Evolutionary conservation across 2,113 vertebrate species (phyloP).

Genomic region (Drymodes brunneopygia): DNA sequence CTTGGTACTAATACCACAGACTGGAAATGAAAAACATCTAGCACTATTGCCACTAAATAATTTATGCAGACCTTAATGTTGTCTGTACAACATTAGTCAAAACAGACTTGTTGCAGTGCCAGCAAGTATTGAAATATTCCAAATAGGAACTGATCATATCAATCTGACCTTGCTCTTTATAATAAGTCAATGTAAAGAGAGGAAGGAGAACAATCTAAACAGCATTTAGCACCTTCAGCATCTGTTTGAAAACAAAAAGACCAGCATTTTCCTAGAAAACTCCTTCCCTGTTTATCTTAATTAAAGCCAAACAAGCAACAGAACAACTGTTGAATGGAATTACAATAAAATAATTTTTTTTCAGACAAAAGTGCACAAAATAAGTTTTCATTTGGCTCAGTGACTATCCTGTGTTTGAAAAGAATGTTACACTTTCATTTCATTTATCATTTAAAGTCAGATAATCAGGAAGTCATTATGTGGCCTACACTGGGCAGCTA

Average conservation of each 20-base stretch:
- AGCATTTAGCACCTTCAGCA: constrained; percentile 69
- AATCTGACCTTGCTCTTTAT: constrained; percentile 55
- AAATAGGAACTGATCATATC: constrained; percentile 44
- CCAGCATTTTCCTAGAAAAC: constrained; percentile 59
- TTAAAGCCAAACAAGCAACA: constrained; percentile 63
- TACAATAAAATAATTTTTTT: constrained; percentile 69
- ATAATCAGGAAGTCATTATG: constrained; percentile 99
- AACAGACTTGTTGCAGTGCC: constrained; percentile 37
- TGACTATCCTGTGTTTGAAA: constrained; percentile 73
- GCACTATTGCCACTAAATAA: constrained; percentile 56
- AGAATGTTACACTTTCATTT: constrained; percentile 93
- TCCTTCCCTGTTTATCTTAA: constrained; percentile 67
- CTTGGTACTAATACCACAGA: constrained; percentile 19
- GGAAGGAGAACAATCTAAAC: constrained; percentile 53
- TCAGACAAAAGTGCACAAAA: constrained; percentile 67
- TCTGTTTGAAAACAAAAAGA: constrained; percentile 66
- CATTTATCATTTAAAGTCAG: constrained; percentile 99
- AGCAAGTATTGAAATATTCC: constrained; percentile 48
- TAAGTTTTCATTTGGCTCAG: constrained; percentile 72
- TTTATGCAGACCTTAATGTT: constrained; percentile 66
- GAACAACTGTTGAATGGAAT: constrained; percentile 61
- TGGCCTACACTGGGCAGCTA: constrained; percentile 92
- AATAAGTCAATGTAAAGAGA: constrained; percentile 48
- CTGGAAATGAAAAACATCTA: constrained; percentile 51
- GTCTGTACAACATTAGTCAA: constrained; percentile 40